Base-by-base conservation (phyloP, 2,113 vertebrate species). In the Petrocephalus microphthalmus region DNA sequence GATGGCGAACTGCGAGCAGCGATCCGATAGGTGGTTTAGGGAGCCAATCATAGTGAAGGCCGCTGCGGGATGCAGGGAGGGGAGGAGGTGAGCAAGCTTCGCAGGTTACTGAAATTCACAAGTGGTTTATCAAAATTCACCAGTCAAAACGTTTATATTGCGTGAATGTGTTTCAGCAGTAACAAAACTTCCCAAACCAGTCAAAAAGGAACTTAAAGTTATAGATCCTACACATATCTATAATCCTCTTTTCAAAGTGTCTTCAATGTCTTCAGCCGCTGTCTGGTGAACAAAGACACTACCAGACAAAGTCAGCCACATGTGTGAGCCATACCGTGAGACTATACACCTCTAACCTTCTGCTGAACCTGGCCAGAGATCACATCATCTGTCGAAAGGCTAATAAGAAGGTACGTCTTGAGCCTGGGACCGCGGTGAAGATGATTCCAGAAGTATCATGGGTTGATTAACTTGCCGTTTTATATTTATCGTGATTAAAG, bases 31-130 rank as follows among this genome's bases (percentile, higher is more conserved):
- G 53, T 99, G 98, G 92, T 98, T 99, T 92, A 98, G 99, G 0
- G 98, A 99, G 91, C 98, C 98, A 19, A 99, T 99, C 98, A 99
- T 99, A 90, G 98, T 99, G 96, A 99, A 99, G 88, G 98, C 98
- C 5, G 98, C 98, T 99, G 95, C 1, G 92, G 92, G 87, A 88
- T 20, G 93, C 57, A 91, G 90, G 6, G 56, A 85, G 90, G 90
- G 6, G 52, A 85, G 53, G 49, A 71, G n/a, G 25, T 7, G 57
- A 3, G 10, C 0, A 74, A 8, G 33, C 5, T 19, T 19, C 22
- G 25, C 57, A 25, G 8, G 57, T 64, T 64, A 64, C 57, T 25
- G n/a, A 7, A n/a, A 64, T 25, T 64, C 57, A 64, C 57, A 42
- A 3, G 67, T 74, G 29, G 10, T 37, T 74, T 5, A 37, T n/a